Evolutionary conservation across 2,888 invertebrate species (phyloP), one percentile per base, ranked within the genome.

Genomic region (Protula sp.): DNA sequence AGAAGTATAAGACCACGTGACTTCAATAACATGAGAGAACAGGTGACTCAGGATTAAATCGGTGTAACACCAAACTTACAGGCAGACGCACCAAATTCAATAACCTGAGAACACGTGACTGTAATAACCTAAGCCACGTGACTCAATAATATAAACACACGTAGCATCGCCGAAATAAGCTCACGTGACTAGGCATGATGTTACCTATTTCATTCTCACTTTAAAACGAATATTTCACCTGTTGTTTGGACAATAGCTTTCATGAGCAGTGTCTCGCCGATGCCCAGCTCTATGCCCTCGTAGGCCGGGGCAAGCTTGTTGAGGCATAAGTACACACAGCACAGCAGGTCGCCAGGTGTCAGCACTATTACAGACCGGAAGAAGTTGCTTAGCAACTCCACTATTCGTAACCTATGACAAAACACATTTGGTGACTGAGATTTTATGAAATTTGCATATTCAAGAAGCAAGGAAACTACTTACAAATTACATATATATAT

Each of bases 231-330:
- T n/a, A n/a, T n/a, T n/a, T 29, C 59, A 77, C 80, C 80, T 69
- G 80, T 81, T 22, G 77, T 71, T 64, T 79, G 78, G 54, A 92
- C 92, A 54, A 98, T 89, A 0, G 94, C 93, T 84, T 94, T 95
- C 88, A 95, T 91, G 55, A 99, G 83, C 67, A 90, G 89, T 0
- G 89, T 90, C 75, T 99, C 98, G 0, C 98, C 98, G 38, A 81
- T 73, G n/a, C 98, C 98, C 73, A 92, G 82, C 79, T 94, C 93
- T 29, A 92, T 76, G 83, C 94, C 97, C 81, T 94, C 92, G 79
- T 95, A 97, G 0, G 95, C 92, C 0, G 99, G 98, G 0, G 93
- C 97, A 51, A 99, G 83, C 81, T 91, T 90, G 82, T 99, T 99
- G n/a, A 98, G 85, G 74, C 94, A 94, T 67, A 99, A 83, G 81